Evolutionary conservation across 92 coral and sea anemone genomes (phyloP).

Genomic region (Porites evermanni): DNA sequence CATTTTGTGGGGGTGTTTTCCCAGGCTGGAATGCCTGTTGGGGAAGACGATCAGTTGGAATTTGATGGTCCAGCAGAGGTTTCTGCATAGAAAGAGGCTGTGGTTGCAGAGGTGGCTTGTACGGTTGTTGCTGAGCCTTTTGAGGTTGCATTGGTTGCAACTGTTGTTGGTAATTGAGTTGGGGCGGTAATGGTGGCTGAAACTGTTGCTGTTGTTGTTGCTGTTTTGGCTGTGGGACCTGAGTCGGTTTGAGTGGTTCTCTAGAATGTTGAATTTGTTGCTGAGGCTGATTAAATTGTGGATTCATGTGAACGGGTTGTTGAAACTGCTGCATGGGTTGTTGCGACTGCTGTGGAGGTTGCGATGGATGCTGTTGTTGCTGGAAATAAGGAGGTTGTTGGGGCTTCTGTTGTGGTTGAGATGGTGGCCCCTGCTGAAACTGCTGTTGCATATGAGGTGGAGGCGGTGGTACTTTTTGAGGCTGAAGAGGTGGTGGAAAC

Average conservation of each 20-base stretch:
- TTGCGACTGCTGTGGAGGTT: conserved; percentile 56
- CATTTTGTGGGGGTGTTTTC: neutral
- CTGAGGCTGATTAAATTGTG: conserved; percentile 42
- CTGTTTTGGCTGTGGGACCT: conserved; percentile 45
- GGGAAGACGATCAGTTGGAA: conserved; percentile 2
- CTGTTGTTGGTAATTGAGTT: conserved; percentile 44
- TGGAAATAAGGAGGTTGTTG: too few relatives aligned
- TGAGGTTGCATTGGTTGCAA: conserved; percentile 56
- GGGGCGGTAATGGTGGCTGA: conserved; percentile 38
- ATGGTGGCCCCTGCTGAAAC: conserved; percentile 24
- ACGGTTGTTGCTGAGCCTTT: conserved; percentile 30
- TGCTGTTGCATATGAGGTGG: conserved; percentile 50
- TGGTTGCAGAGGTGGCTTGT: conserved; percentile 30
- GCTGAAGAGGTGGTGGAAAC: neutral
- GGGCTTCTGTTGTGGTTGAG: neutral
- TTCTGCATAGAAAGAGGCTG: conserved; percentile 22
- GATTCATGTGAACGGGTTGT: conserved; percentile 47
- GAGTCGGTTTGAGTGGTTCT: conserved; percentile 31
- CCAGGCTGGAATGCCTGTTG: conserved; percentile 28
- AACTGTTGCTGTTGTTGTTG: conserved; percentile 38
- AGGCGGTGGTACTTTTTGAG: conserved; percentile 5
- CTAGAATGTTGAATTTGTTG: conserved; percentile 30
- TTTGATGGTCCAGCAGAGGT: conserved; percentile 3
- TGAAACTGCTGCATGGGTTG: conserved; percentile 53
- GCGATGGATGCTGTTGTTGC: conserved; percentile 30